Evolutionary conservation across 2,113 vertebrate genomes (phyloP).

Genomic region (Lepisosteus oculatus): DNA sequence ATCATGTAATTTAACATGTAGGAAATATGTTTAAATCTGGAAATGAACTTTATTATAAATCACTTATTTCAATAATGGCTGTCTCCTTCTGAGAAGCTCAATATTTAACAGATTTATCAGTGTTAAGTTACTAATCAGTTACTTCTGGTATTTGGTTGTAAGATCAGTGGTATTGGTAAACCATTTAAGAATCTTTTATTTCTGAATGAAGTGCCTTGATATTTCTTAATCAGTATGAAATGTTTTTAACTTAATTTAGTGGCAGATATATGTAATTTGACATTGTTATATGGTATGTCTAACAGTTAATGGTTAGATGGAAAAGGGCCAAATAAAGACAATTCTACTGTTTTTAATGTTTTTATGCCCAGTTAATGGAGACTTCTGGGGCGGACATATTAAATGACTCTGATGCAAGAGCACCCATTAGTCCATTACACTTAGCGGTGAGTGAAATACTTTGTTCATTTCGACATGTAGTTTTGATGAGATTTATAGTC

Average conservation of each 20-base stretch:
- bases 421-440: conserved; percentile 91
- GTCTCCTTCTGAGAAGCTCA: too few relatives aligned
- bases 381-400: conserved; percentile 91
- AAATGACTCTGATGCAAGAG: conserved; percentile 84
- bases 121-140: too few relatives aligned
- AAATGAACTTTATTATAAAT: too few relatives aligned
- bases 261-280: too few relatives aligned
- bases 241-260: neutral
- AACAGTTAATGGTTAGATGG: neutral
- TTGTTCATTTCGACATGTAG: neutral
- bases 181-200: neutral
- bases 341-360: conserved; percentile 16
- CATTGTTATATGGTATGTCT: too few relatives aligned
- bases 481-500: neutral
- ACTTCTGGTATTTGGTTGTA: too few relatives aligned
- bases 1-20: too few relatives aligned
- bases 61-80: too few relatives aligned
- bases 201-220: neutral
- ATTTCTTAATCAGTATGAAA: neutral
- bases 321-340: neutral
- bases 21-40: too few relatives aligned
- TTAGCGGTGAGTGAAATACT: conserved; percentile 83
- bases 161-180: too few relatives aligned
- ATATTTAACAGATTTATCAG: too few relatives aligned
- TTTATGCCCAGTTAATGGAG: conserved; percentile 82